A percentile compares a stretch with the other conserved stretches of the same genome.
These are phyloP conservation scores for Brachirus orientalis DNA, from an alignment of 2,113 vertebrate species.

Conservation along the genomic window DNA sequence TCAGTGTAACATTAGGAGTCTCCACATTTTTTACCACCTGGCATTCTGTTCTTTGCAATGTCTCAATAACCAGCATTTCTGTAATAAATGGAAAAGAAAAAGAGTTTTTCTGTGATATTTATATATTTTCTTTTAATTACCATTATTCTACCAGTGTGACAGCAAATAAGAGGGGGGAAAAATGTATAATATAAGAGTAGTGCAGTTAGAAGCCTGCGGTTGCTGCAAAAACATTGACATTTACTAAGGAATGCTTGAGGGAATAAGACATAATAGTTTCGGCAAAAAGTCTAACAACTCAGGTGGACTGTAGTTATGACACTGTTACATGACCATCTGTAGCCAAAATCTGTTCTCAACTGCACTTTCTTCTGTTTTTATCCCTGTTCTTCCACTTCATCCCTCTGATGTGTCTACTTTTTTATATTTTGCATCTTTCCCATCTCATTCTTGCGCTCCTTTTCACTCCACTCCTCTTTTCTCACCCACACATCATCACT, in stretches of 20 bases:
- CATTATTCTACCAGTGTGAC: constrained; percentile 13
- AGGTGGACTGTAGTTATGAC: constrained; percentile 39
- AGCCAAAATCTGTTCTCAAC: constrained; percentile 40
- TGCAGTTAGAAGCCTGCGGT: constrained; percentile 31
- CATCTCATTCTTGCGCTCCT: neutral
- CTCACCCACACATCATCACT: neutral
- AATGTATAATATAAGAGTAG: constrained; percentile 30
- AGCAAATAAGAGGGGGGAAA: constrained; percentile 10
- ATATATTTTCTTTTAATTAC: neutral
- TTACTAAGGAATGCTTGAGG: constrained; percentile 53
- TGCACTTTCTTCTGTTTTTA: constrained; percentile 31
- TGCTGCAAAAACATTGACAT: constrained; percentile 61
- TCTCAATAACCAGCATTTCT: constrained; percentile 14
- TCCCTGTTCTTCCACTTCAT: neutral
- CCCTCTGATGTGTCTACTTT: neutral
- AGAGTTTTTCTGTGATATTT: neutral
- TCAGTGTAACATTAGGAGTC: neutral
- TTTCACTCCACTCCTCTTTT: neutral
- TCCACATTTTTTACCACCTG: neutral
- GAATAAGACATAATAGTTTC: constrained; percentile 49
- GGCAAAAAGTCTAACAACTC: constrained; percentile 37
- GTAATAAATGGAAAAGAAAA: constrained; percentile 3
- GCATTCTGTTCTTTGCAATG: no score
- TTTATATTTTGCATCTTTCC: neutral
- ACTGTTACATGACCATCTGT: constrained; percentile 33